Evolutionary conservation across 2,888 invertebrate genomes (phyloP).

Genomic region (Serrognathus titanus): DNA sequence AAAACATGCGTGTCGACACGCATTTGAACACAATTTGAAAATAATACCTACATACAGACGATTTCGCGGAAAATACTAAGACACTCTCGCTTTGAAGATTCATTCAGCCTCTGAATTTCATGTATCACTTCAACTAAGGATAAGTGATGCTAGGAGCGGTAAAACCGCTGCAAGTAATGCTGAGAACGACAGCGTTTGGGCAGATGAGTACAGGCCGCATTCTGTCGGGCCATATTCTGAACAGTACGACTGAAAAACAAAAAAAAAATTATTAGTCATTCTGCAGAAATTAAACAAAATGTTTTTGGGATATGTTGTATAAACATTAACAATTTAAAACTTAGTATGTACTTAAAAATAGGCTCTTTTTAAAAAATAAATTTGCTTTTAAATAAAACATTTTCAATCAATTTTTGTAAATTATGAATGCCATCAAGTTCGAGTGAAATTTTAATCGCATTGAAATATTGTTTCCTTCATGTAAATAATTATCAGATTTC

Average conservation of each 20-base stretch:
- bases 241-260: conserved; percentile 38
- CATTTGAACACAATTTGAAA: conserved; percentile 1
- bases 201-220: conserved; percentile 30
- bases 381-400: no score
- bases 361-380: no score
- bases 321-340: no score
- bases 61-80: no score
- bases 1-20: background rate
- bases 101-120: background rate
- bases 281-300: background rate
- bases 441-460: no score
- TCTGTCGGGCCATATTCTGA: conserved; percentile 37
- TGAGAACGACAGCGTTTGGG: background rate
- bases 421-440: no score
- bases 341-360: no score
- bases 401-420: no score
- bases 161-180: background rate
- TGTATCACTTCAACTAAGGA: background rate
- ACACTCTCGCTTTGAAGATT: background rate
- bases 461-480: no score
- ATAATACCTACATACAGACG: background rate
- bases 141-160: background rate
- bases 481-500: no score
- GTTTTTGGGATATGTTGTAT: no score
- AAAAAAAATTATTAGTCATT: background rate